Base-by-base conservation (phyloP, 2,797 vertebrate species). In the Melopsittacus undulatus region DNA sequence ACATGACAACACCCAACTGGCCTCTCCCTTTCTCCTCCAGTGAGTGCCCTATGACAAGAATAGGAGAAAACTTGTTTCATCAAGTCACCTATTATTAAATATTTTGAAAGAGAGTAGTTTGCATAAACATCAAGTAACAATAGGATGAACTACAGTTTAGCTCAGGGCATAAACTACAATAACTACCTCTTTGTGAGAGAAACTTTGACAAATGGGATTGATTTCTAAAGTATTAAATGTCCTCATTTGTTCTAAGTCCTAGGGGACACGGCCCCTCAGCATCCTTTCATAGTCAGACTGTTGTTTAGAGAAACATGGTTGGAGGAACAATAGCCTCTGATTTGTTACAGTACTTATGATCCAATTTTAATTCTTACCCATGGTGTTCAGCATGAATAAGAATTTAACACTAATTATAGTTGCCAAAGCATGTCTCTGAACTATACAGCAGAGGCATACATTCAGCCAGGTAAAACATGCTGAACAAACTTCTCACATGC, bases 401-500 rank as follows among this genome's bases (percentile, higher is more conserved):
- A 89, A 90, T 51, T 82, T 80, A 84, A 49, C 85, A 29, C 40
- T 83, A 89, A 90, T 74, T 87, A 73, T 51, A 73, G 70, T 9
- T 91, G 91, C 91, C 94, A 94, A 96, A 90, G 75, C 90, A 94
- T 22, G 1, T 76, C 79, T 75, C 64, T 32, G n/a, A 75, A 78
- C 40, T 56, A 78, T 54, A 78, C 32, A 89, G 86, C 83, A 7
- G 2, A 89, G 16, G 64, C 84, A 78, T 10, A 62, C 11, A 42
- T 54, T 72, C 16, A 76, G 92, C 91, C 89, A 96, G 91, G 88
- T 89, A 95, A 92, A 97, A 96, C 86, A 95, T 1, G 29, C 43
- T 67, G 66, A 94, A 96, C 68, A 92, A 91, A 92, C 67, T 43
- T 90, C 59, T 73, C 59, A 19, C 40, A 10, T 48, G 26, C 34